Evolutionary conservation across 1,140 invertebrate species (phyloP), one percentile per base, ranked within the genome.

Genomic region (Bicyclus anynana): DNA sequence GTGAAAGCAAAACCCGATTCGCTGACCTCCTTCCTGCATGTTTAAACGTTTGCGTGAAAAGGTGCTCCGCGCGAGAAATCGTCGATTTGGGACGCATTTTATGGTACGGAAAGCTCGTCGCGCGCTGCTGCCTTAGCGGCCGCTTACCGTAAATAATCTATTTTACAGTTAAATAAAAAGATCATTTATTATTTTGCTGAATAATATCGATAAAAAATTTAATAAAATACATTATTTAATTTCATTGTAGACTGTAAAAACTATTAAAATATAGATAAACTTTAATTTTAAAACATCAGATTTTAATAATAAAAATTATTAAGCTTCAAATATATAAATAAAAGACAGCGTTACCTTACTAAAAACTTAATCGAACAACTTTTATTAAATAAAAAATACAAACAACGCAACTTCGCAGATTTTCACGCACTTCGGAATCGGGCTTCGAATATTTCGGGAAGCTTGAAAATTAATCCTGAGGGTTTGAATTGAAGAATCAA

Each of bases 1-100:
- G 85, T 88, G 84, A 88, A 88, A 88, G 85, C 85, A 80, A 85
- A 84, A 80, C 83, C 70, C 65, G 83, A 75, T 74, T 79, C 72
- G 60, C 67, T 88, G 84, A 87, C 85, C 85, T 83, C 80, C 79
- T 88, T 88, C 80, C 55, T 74, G 65, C 53, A 69, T 77, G 72
- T 71, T 77, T 73, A 77, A 82, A 74, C 69, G 80, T 82, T 87
- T 84, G 76, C 77, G 80, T 84, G 81, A 88, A 86, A 84, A 82
- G 83, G 81, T 84, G 74, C 64, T 71, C 68, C 73, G 62, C 71
- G 67, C 79, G 81, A 86, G 83, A 86, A 84, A 86, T 85, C 77
- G 79, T 47, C 66, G 74, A 86, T 86, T 84, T 74, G 74, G 74
- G 69, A 80, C 83, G 75, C 72, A 75, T 79, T 80, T 78, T 80